These are phyloP conservation scores for Scolopax bukidnonensis DNA, from an alignment of 2,797 vertebrate species.

Conservation along the genomic window DNA sequence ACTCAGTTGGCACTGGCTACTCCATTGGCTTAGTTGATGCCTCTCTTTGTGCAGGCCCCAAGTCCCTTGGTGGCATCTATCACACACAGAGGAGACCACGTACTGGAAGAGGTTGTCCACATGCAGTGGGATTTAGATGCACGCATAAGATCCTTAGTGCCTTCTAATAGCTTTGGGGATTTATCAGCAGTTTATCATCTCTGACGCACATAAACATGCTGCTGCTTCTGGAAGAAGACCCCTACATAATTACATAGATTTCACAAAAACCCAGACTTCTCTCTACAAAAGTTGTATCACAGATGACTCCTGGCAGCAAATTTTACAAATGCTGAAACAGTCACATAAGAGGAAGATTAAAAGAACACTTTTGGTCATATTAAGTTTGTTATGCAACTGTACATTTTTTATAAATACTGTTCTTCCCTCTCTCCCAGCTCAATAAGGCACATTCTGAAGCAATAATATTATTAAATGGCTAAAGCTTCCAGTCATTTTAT, in stretches of 20 bases:
- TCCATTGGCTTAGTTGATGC: background rate
- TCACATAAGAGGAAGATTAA: background rate
- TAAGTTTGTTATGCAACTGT: background rate
- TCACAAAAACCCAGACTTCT: background rate
- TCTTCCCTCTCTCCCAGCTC: background rate
- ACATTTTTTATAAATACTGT: background rate
- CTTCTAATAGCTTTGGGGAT: background rate
- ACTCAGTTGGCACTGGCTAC: background rate
- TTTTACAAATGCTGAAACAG: background rate
- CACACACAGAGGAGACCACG: background rate
- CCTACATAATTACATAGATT: background rate
- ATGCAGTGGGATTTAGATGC: background rate
- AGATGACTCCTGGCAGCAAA: too few species aligned
- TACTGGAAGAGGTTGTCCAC: background rate
- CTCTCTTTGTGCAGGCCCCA: background rate
- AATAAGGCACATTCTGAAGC: background rate
- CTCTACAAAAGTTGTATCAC: background rate
- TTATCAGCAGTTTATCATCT: background rate
- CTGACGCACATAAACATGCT: background rate
- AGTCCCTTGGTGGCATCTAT: background rate
- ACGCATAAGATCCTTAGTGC: accelerated
- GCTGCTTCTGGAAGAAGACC: background rate
- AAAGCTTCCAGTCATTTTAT: background rate
- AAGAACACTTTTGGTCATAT: background rate
- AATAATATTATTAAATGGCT: background rate